phyloP scores from a whole-genome alignment of 2,113 vertebrate genomes.

The Pygoscelis antarcticus region DNA sequence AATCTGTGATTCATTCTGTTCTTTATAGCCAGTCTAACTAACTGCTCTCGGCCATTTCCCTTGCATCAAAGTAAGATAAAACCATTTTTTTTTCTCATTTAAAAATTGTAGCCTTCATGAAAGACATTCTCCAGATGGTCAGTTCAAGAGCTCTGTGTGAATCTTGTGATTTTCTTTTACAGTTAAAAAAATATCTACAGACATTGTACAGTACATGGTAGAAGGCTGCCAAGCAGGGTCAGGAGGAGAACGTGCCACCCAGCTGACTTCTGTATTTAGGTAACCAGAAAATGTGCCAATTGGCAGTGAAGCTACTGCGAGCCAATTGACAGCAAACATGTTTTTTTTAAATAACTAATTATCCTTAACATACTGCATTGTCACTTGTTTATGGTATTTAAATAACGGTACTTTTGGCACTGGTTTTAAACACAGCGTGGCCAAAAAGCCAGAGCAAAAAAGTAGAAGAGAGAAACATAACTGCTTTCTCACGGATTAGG shows the following conservation, averaged over 20 bases:
- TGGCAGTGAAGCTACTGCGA: constrained; percentile 67
- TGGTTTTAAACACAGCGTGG: constrained; percentile 38
- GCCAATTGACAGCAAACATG: constrained; percentile 73
- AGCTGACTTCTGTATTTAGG: constrained; percentile 85
- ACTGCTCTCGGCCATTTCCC: background rate
- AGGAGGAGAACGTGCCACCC: constrained; percentile 76
- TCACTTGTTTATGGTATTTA: constrained; percentile 68
- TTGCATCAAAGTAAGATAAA: constrained; percentile 5
- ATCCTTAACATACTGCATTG: constrained; percentile 71
- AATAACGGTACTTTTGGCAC: constrained; percentile 59
- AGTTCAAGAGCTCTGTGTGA: constrained; percentile 69
- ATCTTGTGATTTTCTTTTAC: constrained; percentile 66
- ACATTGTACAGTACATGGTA: constrained; percentile 86
- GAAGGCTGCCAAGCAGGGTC: constrained; percentile 83
- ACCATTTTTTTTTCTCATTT: background rate
- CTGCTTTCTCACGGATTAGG: background rate
- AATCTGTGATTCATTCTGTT: background rate
- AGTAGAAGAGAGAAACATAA: background rate
- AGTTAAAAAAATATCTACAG: constrained; percentile 90
- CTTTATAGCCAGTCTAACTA: background rate
- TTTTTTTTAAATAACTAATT: constrained; percentile 68
- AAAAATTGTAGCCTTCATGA: constrained; percentile 41
- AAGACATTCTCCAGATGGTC: constrained; percentile 71
- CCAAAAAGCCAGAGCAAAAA: constrained; percentile 11
- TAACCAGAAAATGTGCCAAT: constrained; percentile 76